Base-by-base conservation (phyloP, 2,888 invertebrate genomes). In the Flabesymbios commensalis region DNA sequence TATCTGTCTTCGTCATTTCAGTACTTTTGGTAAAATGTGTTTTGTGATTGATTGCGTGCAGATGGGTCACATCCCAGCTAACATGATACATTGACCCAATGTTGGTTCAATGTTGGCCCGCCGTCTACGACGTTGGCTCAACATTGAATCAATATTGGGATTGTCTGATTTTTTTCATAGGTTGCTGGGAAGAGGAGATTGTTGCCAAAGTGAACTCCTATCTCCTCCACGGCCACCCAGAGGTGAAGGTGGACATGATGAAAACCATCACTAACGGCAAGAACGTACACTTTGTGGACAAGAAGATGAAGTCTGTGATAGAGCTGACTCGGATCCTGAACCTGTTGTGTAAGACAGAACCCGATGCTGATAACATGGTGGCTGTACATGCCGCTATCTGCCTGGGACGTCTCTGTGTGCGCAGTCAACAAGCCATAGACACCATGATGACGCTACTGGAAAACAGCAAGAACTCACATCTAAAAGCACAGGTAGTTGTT, bases 151-250 rank as follows among this genome's bases (percentile, higher is more conserved):
- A n/a, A n/a, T n/a, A n/a, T n/a, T n/a, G n/a, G n/a, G n/a, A n/a
- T n/a, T n/a, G n/a, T 19, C 22, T 36, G 32, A 14, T 49, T 10
- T 14, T 49, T 28, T 53, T 36, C 5, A 7, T 61, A 80, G 80
- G 80, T 3, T 76, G 75, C 58, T 80, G 80, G 80, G 79, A 79
- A 47, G 76, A 79, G 29, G 78, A 77, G 47, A 73, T 80, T 0
- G 33, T 78, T 53, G 69, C 73, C 53, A 60, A 72, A 3, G 56
- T 78, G 0, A 66, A 78, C 45, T 72, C 76, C 65, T 79, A 73
- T 65, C 64, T 81, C 49, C 73, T 75, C 3, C 59, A 74, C 29
- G 78, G 79, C n/a, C 78, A 78, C 61, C 58, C 68, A 2, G 78
- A 79, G 48, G 72, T 79, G 4, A 63, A 77, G 57, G 61, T 67